Base-by-base conservation (phyloP, 2,113 vertebrate species). In the Clarias magur region DNA sequence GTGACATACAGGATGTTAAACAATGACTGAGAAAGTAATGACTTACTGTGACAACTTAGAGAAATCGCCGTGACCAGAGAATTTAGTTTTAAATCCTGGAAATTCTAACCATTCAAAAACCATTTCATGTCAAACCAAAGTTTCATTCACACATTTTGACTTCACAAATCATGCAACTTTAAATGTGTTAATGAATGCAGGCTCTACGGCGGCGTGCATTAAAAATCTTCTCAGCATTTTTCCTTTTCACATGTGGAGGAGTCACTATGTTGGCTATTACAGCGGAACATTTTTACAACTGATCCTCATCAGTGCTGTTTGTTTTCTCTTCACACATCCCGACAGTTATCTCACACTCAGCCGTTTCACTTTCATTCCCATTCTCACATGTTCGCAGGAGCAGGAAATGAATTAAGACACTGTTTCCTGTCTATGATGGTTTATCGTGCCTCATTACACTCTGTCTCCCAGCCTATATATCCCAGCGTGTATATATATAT, bases 371-470 rank as follows among this genome's bases (percentile, higher is more conserved):
- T 90, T 82, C 83, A 65, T 53, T 83, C 81, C 60, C 56, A 65
- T 56, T 42, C 84, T 62, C 63, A 70, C 53, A 42, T 70, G 83
- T 78, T 88, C 70, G 88, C 34, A 84, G 30, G 30, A 80, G 75
- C 54, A 85, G 76, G 87, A 88, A 87, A 89, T 89, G 4, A 88
- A 85, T 72, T 73, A 60, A 84, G 62, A 88, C 84, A 23, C 59
- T 0, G 72, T 65, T 89, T 85, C 81, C 72, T 80, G 76, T 79
- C 70, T 59, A 23, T 62, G 85, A 80, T 19, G n/a, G 76, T 73
- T 88, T 88, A 89, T 88, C 68, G 38, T 60, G 30, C 1, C 70
- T 48, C 34, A 60, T 80, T 80, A 80, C 54, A 27, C 34, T 59
- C 63, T 56, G 63, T 56, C 48, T 54, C 9, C 0, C 8, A 13